Evolutionary conservation across 1,140 invertebrate genomes (phyloP).

Genomic region (Tyrophagus putrescentiae): DNA sequence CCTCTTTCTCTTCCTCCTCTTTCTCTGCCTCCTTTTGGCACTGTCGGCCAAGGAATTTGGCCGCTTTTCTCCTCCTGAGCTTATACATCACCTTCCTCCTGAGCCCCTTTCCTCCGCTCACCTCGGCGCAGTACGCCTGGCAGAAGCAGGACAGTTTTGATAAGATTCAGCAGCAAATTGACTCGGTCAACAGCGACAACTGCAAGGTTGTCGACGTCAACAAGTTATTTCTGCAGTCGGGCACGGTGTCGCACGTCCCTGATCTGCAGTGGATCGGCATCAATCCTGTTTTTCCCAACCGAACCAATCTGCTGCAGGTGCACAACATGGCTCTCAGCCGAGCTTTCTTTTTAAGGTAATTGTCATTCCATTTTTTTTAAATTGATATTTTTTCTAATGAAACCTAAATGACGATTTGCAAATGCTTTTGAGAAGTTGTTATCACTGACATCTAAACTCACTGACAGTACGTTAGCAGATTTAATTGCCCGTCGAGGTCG

Average conservation of each 20-base stretch:
- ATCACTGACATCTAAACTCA: too few relatives aligned
- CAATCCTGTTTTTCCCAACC: conserved; percentile 84
- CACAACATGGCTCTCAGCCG: conserved; percentile 89
- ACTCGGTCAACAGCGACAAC: conserved; percentile 60
- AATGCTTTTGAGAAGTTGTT: too few relatives aligned
- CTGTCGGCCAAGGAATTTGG: too few relatives aligned
- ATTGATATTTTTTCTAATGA: neutral
- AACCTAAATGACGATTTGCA: too few relatives aligned
- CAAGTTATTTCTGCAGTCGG: conserved; percentile 64
- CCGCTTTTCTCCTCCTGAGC: too few relatives aligned
- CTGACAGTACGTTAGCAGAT: neutral
- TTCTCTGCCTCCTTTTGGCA: too few relatives aligned
- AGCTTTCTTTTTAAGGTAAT: conserved; percentile 67
- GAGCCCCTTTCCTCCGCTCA: neutral
- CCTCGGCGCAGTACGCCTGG: conserved; percentile 69
- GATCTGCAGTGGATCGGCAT: conserved; percentile 88
- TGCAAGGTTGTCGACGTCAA: conserved; percentile 69
- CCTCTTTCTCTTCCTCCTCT: too few relatives aligned
- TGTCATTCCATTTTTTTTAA: conserved; percentile 12
- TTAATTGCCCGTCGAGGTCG: neutral
- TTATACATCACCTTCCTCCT: too few relatives aligned
- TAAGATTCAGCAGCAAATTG: conserved; percentile 60
- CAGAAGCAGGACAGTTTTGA: conserved; percentile 72
- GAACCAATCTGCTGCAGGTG: conserved; percentile 75
- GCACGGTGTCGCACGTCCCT: conserved; percentile 73